Conservation (phyloP, 2,888 invertebrate species). For the Platynereis dumerilii region DNA sequence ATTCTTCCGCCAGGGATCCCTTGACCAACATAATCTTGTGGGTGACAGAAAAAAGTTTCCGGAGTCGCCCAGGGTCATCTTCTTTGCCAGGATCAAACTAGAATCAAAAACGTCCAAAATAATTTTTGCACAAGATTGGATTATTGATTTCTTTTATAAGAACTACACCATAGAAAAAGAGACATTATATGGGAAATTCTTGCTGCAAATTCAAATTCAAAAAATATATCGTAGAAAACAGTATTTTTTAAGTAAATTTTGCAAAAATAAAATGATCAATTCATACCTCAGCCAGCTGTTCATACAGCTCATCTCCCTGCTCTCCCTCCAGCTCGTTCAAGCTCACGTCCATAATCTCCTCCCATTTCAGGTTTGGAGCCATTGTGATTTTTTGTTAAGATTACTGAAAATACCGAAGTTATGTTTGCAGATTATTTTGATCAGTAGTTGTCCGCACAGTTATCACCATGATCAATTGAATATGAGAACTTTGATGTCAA, state of each 20-base stretch:
- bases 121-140: too few relatives aligned
- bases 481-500: too few relatives aligned
- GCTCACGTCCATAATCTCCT: conserved; percentile 48
- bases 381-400: conserved; percentile 34
- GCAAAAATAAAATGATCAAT: too few relatives aligned
- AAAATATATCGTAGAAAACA: too few relatives aligned
- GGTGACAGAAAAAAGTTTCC: conserved; percentile 55
- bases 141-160: too few relatives aligned
- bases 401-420: background rate
- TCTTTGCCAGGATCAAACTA: conserved; percentile 44
- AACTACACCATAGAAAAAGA: too few relatives aligned
- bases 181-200: too few relatives aligned
- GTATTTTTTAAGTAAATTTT: too few relatives aligned
- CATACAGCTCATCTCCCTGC: conserved; percentile 53
- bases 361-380: conserved; percentile 57
- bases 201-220: too few relatives aligned
- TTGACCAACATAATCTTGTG: conserved; percentile 55
- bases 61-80: conserved; percentile 47
- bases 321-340: conserved; percentile 48
- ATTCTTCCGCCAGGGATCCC: conserved; percentile 49
- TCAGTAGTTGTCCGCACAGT: too few relatives aligned
- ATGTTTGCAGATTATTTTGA: too few relatives aligned
- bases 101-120: background rate
- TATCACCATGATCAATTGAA: too few relatives aligned
- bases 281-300: conserved; percentile 49